phyloP scores from a whole-genome alignment of 2,797 vertebrate genomes.

The Morelia viridis region DNA sequence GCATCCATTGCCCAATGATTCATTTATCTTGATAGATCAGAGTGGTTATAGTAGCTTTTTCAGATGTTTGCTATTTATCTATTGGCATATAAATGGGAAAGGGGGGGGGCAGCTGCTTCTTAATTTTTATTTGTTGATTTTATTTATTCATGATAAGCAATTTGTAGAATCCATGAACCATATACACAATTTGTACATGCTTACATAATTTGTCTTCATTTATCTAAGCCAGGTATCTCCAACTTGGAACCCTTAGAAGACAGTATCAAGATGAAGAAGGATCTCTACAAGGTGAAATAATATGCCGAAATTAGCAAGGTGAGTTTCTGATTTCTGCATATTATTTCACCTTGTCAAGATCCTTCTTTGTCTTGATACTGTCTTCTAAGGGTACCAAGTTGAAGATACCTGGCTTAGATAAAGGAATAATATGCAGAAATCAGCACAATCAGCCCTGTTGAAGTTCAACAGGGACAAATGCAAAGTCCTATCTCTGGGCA shows the following conservation, averaged over 20 bases:
- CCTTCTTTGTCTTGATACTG: neutral
- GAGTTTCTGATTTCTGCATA: neutral
- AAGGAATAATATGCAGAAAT: neutral
- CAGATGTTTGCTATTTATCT: neutral
- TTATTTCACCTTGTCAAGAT: neutral
- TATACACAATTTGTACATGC: neutral
- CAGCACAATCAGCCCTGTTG: neutral
- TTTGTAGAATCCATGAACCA: neutral
- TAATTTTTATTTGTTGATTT: neutral
- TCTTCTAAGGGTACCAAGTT: neutral
- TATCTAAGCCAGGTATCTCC: neutral
- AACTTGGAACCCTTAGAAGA: neutral
- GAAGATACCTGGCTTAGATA: neutral
- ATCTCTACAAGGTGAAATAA: neutral
- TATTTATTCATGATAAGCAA: neutral
- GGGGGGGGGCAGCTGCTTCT: neutral
- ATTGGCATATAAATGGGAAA: neutral
- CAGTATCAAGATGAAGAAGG: neutral
- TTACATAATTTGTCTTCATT: neutral
- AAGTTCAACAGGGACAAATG: no score
- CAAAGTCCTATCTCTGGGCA: no score
- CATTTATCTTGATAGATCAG: neutral
- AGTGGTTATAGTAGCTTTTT: neutral
- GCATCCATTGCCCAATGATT: neutral
- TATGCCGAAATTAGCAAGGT: neutral